Conservation (phyloP, 92 coral and sea anemone species). For the Siderastrea siderea region DNA sequence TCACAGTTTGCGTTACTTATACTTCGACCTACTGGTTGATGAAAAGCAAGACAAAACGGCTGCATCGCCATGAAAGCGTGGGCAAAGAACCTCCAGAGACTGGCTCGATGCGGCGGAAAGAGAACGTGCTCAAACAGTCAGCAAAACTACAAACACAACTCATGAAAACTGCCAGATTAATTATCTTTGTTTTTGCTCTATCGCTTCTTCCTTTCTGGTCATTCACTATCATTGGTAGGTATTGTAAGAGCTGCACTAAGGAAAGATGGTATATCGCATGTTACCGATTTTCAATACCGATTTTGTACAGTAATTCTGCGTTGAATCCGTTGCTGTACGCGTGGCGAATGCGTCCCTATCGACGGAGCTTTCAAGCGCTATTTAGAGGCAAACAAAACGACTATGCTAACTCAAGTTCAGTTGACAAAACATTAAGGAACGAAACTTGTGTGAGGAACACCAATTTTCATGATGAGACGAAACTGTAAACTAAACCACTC, state of each 20-base stretch:
- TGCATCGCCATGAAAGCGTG: neutral
- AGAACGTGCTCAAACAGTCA: constrained; percentile 13
- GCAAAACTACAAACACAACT: constrained; percentile 40
- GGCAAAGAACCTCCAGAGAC: neutral
- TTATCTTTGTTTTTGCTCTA: constrained; percentile 16
- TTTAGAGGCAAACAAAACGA: neutral
- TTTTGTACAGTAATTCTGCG: constrained; percentile 67
- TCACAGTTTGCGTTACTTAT: constrained; percentile 24
- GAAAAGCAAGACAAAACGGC: constrained; percentile 1
- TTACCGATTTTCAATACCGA: constrained; percentile 62
- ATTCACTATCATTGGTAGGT: constrained; percentile 21
- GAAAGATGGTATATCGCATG: constrained; percentile 66
- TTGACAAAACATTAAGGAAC: neutral
- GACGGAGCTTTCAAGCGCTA: constrained; percentile 40
- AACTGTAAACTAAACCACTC: neutral
- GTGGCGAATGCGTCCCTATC: constrained; percentile 65
- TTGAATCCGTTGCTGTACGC: constrained; percentile 70
- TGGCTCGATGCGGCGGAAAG: neutral
- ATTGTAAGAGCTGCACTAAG: constrained; percentile 25
- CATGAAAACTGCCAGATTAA: constrained; percentile 38
- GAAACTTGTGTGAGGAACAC: neutral
- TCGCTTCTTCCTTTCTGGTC: constrained; percentile 54
- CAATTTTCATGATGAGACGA: constrained; percentile 8
- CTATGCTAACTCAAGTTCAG: neutral
- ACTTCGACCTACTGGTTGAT: constrained; percentile 2